Evolutionary conservation across 2,888 invertebrate species (phyloP), one percentile per base, ranked within the genome.

Genomic region (Ichneumon xanthorius): DNA sequence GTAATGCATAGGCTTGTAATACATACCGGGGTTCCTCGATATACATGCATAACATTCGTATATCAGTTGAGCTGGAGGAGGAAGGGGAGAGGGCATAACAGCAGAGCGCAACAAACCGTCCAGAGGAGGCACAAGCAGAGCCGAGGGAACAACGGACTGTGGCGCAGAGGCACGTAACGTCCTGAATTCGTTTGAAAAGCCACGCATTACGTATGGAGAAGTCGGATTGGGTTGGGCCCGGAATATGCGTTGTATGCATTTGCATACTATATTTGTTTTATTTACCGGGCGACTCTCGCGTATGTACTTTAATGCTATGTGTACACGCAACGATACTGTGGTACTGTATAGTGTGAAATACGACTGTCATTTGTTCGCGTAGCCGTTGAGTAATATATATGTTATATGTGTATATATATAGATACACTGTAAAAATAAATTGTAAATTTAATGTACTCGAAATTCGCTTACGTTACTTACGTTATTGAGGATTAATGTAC

Each of bases 181-280:
- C 84, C 84, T 84, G 84, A 80, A 84, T 84, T 84, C 80, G 80
- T 84, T 84, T 84, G 63, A 75, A 85, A 78, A 81, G 70, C 30
- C 80, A 58, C 45, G 68, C 77, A 86, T 87, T 83, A 87, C 82
- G 80, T 86, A 86, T 86, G 86, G 82, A 84, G 80, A 84, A 83
- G 71, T 79, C 79, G 76, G 77, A 63, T 55, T 73, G 86, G 87
- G 85, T 88, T 87, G 86, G 87, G 87, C 83, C 80, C 71, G 80
- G 86, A 82, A 82, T 85, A 84, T 80, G 63, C 75, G 70, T 75
- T 71, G 77, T 68, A 33, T 65, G 78, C 82, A 85, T 82, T 79
- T 85, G 78, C 85, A 85, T 85, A 79, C 81, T 75, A 80, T 76
- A 63, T 70, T 76, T 73, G 55, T 55, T 71, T 71, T 65, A 63